Base-by-base conservation (phyloP, 2,113 vertebrate genomes). In the Steatornis caripensis region DNA sequence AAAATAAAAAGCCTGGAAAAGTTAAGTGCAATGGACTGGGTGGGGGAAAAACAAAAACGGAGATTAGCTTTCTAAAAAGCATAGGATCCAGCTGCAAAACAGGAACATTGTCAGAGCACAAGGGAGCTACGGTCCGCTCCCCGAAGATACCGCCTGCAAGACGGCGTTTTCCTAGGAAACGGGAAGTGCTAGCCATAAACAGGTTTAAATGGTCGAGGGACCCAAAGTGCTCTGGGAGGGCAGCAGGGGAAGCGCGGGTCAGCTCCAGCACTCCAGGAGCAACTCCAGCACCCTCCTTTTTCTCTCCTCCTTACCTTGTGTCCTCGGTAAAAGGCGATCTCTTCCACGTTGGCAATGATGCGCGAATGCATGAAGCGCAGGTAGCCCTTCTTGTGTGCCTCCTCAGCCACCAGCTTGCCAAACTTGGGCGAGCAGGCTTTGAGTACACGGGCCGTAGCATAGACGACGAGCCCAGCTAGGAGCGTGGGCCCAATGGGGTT, bases 271-370 rank as follows among this genome's bases (percentile, higher is more conserved):
- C 72, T 53, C 65, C n/a, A 74, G 26, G 24, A 89, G 48, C 4
- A 5, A 81, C 53, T 70, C 65, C 71, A 58, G 37, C 69, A 64
- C n/a, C 72, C 58, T 82, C 26, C 12, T 4, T 46, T 72, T 87
- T 82, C 87, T 55, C 77, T 58, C 48, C n/a, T 8, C 62, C 98
- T 98, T 98, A 99, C 99, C 99, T 99, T 99, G 95, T 99, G 99
- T n/a, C 99, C 99, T 92, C 99, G 96, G 97, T 99, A 99, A 97
- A 99, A 99, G 32, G 99, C 99, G 10, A 99, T 99, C 92, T 99
- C 99, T 96, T 99, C 99, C 8, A 99, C 99, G 4, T 99, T 99
- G 84, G 99, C 99, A 37, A 99, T 99, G 94, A 99, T 99, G 82
- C 99, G 98, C 3, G 99, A 99, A 97, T 99, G 99, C 84, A 99